A percentile compares a stretch with the other conserved stretches of the same genome.
These are phyloP conservation scores for Turritopsis dohrnii DNA, from an alignment of 30 jellyfish, hydroid and myxozoan species.

Conservation along the genomic window DNA sequence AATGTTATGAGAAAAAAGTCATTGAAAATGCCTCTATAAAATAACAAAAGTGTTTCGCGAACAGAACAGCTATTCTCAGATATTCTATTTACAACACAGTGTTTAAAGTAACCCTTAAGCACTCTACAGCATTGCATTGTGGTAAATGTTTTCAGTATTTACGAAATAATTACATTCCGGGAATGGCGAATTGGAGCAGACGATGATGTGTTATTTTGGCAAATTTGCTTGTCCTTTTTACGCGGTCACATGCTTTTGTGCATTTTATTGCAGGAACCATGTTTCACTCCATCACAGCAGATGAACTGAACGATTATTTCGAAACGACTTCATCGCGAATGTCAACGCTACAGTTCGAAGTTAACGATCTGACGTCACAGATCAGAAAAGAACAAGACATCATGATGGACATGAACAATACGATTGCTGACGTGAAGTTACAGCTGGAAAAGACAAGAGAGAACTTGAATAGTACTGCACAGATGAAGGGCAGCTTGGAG, in stretches of 20 bases:
- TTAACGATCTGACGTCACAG: slow-evolving; percentile 4
- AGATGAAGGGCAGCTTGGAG: slow-evolving; percentile 48
- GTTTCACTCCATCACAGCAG: background rate
- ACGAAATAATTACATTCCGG: no score
- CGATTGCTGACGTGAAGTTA: slow-evolving; percentile 3
- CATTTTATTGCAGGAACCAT: background rate
- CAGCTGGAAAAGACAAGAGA: background rate
- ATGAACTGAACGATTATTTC: background rate
- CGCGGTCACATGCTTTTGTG: background rate
- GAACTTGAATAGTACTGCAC: background rate
- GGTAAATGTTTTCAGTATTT: no score
- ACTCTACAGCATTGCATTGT: no score
- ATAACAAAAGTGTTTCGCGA: no score
- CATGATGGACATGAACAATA: slow-evolving; percentile 10
- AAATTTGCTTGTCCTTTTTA: no score
- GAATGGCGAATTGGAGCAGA: no score
- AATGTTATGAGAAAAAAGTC: no score
- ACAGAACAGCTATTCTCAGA: no score
- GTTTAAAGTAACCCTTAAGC: no score
- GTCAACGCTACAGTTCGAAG: background rate
- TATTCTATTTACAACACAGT: no score
- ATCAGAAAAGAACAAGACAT: background rate
- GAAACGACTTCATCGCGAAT: background rate
- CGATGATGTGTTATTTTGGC: no score
- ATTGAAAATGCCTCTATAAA: no score